Evolutionary conservation across 2,113 vertebrate genomes (phyloP).

Genomic region (Hucho hucho): DNA sequence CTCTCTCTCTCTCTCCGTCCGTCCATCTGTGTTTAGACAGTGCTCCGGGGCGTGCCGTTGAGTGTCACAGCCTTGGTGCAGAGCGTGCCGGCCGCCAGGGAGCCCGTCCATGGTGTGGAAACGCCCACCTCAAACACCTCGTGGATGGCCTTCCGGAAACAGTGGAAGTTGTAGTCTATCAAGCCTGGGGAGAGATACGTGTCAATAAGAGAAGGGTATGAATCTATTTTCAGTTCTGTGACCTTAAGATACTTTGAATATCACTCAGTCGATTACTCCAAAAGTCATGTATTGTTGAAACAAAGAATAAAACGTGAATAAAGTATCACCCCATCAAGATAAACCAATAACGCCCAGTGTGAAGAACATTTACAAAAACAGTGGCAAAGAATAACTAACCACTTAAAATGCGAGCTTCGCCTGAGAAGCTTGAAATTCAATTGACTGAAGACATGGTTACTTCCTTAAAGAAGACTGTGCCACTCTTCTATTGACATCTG

Average conservation of each 20-base stretch:
- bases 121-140: slow-evolving; percentile 98
- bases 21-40: slow-evolving; percentile 75
- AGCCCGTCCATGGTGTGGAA: slow-evolving; percentile 80
- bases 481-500: too few species aligned
- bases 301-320: too few species aligned
- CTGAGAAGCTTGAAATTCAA: too few species aligned
- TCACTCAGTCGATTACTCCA: neutral
- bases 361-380: too few species aligned
- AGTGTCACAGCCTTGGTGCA: slow-evolving; percentile 89
- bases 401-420: too few species aligned
- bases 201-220: neutral
- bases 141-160: slow-evolving; percentile 99
- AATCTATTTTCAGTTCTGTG: neutral
- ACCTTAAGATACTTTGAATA: neutral
- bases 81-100: slow-evolving; percentile 79
- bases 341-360: too few species aligned
- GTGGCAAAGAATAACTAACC: neutral
- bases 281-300: too few species aligned
- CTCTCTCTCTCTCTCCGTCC: slow-evolving; percentile 28
- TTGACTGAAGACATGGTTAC: too few species aligned
- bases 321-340: too few species aligned
- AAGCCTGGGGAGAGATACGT: slow-evolving; percentile 75
- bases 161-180: slow-evolving; percentile 99
- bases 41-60: slow-evolving; percentile 91
- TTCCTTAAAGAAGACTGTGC: too few species aligned